These are phyloP conservation scores for Circaetus gallicus DNA, from an alignment of 2,113 vertebrate species.

Conservation along the genomic window DNA sequence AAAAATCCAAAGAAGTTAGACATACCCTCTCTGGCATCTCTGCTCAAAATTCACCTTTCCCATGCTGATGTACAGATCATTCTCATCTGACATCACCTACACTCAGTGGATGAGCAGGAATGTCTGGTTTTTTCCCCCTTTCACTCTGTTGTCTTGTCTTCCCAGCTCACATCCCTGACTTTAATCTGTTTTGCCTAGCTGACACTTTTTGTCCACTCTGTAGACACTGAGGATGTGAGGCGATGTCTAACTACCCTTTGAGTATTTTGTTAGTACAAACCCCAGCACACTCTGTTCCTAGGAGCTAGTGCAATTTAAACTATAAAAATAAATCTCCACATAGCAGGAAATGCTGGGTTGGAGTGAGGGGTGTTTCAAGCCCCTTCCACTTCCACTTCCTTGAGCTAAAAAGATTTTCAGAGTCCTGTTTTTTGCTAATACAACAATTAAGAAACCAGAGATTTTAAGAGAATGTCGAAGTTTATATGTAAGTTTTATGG, in stretches of 20 bases:
- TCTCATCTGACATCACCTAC: background rate
- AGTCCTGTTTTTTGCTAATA: background rate
- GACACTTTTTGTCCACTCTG: background rate
- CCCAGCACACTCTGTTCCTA: background rate
- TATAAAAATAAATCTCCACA: background rate
- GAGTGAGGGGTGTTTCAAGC: background rate
- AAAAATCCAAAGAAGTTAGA: background rate
- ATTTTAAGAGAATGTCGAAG: background rate
- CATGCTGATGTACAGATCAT: background rate
- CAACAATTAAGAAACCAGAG: background rate
- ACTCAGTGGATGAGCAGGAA: background rate
- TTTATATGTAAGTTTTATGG: background rate
- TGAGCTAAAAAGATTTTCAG: background rate
- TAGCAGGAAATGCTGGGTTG: background rate
- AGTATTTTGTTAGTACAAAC: background rate
- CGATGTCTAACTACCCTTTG: background rate
- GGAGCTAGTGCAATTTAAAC: background rate
- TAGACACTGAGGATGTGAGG: background rate
- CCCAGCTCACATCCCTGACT: background rate
- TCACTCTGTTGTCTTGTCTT: background rate
- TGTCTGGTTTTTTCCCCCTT: accelerated
- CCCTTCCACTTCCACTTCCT: background rate
- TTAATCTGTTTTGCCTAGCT: background rate
- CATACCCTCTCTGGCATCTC: background rate
- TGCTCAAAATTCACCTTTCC: background rate